A percentile compares a stretch with the other conserved stretches of the same genome.
These are phyloP conservation scores for Lagopus leucura DNA, from an alignment of 2,113 vertebrate species.

Conservation along the genomic window DNA sequence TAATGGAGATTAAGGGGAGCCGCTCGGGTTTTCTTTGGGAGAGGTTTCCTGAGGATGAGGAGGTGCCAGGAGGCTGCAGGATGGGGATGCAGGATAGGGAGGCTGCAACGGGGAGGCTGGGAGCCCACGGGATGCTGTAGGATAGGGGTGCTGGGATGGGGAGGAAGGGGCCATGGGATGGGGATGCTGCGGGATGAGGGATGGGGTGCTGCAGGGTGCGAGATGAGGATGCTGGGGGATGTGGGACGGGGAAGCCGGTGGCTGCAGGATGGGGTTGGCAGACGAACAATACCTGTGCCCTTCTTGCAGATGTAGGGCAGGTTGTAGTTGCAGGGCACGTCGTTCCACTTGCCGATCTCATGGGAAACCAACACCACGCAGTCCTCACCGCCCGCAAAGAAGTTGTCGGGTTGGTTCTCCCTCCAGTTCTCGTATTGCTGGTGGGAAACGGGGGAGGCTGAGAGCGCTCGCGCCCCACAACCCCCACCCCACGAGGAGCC, in stretches of 20 bases:
- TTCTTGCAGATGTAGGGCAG: slow-evolving; percentile 98
- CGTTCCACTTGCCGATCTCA: slow-evolving; percentile 95
- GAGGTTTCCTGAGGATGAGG: neutral
- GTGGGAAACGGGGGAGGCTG: neutral
- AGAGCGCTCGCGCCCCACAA: neutral
- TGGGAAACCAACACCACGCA: slow-evolving; percentile 96
- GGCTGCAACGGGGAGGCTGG: neutral
- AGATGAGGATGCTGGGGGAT: neutral
- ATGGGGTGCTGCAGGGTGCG: neutral
- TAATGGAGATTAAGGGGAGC: neutral
- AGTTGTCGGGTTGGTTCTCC: slow-evolving; percentile 97
- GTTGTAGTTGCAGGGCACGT: slow-evolving; percentile 98
- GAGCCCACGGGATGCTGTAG: neutral
- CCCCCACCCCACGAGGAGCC: fast-evolving
- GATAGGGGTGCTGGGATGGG: fast-evolving
- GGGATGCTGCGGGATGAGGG: neutral
- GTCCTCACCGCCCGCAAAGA: slow-evolving; percentile 96
- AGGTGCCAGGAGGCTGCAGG: neutral
- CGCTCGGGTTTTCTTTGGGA: neutral
- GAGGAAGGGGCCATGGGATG: neutral
- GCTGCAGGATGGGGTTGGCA: fast-evolving
- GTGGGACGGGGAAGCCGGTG: fast-evolving
- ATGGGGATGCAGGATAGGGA: neutral
- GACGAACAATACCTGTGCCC: slow-evolving; percentile 86
- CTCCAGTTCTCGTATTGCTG: slow-evolving; percentile 99